phyloP scores from a whole-genome alignment of 2,888 invertebrate species.

The Troglohyphantes excavatus region DNA sequence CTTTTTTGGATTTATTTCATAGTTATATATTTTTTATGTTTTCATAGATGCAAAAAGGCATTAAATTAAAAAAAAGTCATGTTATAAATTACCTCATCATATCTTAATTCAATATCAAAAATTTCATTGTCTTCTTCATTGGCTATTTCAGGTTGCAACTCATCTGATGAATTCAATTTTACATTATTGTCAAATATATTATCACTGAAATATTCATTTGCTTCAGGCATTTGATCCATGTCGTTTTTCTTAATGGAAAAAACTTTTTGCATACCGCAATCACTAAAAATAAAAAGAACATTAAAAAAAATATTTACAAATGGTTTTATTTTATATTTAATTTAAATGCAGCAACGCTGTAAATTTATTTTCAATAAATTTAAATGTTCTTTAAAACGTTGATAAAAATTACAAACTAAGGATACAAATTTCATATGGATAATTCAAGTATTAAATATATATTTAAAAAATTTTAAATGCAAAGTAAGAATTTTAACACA shows the following conservation, averaged over 20 bases:
- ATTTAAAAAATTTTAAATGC: too few species aligned
- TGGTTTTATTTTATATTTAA: too few species aligned
- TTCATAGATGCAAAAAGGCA: neutral
- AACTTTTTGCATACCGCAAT: neutral
- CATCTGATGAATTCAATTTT: conserved; percentile 34
- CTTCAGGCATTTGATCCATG: conserved; percentile 14
- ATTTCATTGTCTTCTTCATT: conserved; percentile 75
- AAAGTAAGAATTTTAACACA: too few species aligned
- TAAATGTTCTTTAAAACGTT: too few species aligned
- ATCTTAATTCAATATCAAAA: conserved; percentile 67
- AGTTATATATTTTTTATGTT: neutral
- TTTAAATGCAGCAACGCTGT: too few species aligned
- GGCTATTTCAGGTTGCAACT: conserved; percentile 46
- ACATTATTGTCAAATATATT: conserved; percentile 14
- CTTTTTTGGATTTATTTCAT: too few species aligned
- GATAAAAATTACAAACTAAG: too few species aligned
- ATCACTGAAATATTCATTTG: conserved; percentile 36
- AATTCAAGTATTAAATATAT: too few species aligned
- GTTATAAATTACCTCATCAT: conserved; percentile 34
- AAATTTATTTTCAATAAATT: too few species aligned
- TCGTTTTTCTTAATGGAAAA: conserved; percentile 5
- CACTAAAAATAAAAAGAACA: conserved; percentile 23
- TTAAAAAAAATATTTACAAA: too few species aligned
- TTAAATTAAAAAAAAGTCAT: too few species aligned
- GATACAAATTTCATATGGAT: too few species aligned